A percentile compares a stretch with the other conserved stretches of the same genome.
Evolutionary conservation across 2,888 invertebrate genomes (phyloP).

Genomic region (Trichacis sp.): DNA sequence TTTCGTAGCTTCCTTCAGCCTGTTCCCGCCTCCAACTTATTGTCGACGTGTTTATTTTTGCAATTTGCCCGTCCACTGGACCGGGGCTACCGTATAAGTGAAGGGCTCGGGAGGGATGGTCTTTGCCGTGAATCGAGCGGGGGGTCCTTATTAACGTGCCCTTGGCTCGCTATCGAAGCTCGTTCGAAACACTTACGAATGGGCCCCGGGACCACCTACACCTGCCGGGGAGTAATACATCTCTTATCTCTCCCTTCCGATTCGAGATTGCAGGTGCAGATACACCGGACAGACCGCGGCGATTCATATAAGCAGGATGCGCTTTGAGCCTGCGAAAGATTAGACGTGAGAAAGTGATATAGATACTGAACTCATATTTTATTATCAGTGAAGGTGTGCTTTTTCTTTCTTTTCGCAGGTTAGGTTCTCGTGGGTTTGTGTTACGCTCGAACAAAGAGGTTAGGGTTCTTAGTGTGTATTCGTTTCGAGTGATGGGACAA

Average conservation of each 20-base stretch:
- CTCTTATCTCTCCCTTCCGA: constrained; percentile 49
- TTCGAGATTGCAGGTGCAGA: constrained; percentile 55
- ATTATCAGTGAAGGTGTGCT: no score
- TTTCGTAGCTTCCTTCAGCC: no score
- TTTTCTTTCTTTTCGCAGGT: no score
- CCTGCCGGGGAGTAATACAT: constrained; percentile 60
- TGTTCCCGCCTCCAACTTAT: constrained; percentile 50
- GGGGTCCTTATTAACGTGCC: constrained; percentile 36
- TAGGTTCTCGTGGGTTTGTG: no score
- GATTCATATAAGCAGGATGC: constrained; percentile 35
- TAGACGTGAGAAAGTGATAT: constrained; percentile 3
- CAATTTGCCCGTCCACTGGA: constrained; percentile 58
- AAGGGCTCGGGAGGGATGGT: constrained; percentile 46
- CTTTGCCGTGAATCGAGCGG: constrained; percentile 15
- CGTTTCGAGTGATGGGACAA: no score
- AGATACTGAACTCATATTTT: background rate
- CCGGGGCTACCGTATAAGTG: constrained; percentile 66
- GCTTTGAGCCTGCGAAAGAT: constrained; percentile 8
- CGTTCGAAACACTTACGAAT: constrained; percentile 27
- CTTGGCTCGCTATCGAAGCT: background rate
- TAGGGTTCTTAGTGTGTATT: no score
- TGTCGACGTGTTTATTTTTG: constrained; percentile 65
- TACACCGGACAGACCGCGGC: constrained; percentile 24
- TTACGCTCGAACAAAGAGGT: no score
- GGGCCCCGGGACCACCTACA: constrained; percentile 63